Evolutionary conservation across 2,113 vertebrate species (phyloP).

Genomic region (Dinomys branickii): DNA sequence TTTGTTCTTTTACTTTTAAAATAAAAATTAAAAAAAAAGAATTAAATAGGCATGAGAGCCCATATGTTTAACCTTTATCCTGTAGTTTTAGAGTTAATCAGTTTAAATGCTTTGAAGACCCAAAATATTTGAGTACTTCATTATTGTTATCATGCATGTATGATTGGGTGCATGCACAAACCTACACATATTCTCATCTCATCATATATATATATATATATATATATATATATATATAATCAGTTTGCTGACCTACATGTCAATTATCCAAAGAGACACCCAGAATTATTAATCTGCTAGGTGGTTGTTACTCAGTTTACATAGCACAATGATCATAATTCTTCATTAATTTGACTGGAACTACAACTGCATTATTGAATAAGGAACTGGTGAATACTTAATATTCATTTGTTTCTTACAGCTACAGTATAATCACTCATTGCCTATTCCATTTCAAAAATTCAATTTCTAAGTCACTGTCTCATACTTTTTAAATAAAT

Average conservation of each 20-base stretch:
- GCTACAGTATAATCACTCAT: background rate
- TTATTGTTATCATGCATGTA: background rate
- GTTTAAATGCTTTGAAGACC: background rate
- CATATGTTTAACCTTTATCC: background rate
- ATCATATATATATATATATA: background rate
- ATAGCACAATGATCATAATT: background rate
- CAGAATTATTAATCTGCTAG: background rate
- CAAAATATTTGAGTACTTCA: conserved; percentile 3
- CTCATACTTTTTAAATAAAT: background rate
- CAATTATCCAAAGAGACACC: background rate
- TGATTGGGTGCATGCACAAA: background rate
- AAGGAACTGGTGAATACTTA: background rate
- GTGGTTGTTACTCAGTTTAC: background rate
- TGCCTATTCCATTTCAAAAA: background rate
- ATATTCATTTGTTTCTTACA: background rate
- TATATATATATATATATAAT: no score
- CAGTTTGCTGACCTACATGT: background rate
- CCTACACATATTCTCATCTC: background rate
- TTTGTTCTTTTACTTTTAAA: no score
- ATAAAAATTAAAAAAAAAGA: no score
- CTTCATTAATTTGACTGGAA: background rate
- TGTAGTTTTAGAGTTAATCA: background rate
- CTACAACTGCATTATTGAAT: background rate
- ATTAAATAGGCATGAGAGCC: no score
- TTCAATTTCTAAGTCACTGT: background rate